Base-by-base conservation (phyloP, 2,888 invertebrate genomes). In the Epirrhoe tristata region DNA sequence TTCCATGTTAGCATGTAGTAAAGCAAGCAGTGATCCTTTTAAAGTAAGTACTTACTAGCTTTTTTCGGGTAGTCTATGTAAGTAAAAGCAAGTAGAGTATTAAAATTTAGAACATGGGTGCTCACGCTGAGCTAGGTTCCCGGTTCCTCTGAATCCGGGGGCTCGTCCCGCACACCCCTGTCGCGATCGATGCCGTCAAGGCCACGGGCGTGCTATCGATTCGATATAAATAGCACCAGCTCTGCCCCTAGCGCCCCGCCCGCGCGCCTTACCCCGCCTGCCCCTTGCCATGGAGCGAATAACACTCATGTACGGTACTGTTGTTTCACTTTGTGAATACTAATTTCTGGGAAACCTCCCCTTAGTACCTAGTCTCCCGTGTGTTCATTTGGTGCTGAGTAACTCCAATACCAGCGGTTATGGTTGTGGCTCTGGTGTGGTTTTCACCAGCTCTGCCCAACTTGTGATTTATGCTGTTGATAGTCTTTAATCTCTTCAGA, bases 201-300 rank as follows among this genome's bases (percentile, higher is more conserved):
- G 93, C 90, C 91, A 93, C 87, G 91, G 92, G 85, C 91, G 90
- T 79, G 78, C 73, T 90, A 93, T 93, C 90, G 93, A 92, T 91
- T 86, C 78, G 78, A 77, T 92, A 92, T 92, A 91, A 91, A 92
- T 92, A 93, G 92, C 83, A 77, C 69, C 83, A 90, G 90, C 91
- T 79, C 82, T 77, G 74, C 79, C 80, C 74, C 81, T 75, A 76
- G 76, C 74, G 74, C 73, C 75, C 56, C 74, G 54, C 74, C 74
- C 76, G 77, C 68, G 62, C 71, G 58, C 61, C 71, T 63, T 55
- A 51, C 62, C 55, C 69, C 69, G 73, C 72, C 56, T 66, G 55
- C 58, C 59, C 61, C 67, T 50, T 63, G 54, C 68, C 61, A 62
- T 74, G 31, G 58, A 58, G 31, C 24, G 17, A 52, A 52, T 52